A percentile compares a stretch with the other conserved stretches of the same genome.
Conservation (phyloP, 2,888 invertebrate genomes). For the Sericinus montela region DNA sequence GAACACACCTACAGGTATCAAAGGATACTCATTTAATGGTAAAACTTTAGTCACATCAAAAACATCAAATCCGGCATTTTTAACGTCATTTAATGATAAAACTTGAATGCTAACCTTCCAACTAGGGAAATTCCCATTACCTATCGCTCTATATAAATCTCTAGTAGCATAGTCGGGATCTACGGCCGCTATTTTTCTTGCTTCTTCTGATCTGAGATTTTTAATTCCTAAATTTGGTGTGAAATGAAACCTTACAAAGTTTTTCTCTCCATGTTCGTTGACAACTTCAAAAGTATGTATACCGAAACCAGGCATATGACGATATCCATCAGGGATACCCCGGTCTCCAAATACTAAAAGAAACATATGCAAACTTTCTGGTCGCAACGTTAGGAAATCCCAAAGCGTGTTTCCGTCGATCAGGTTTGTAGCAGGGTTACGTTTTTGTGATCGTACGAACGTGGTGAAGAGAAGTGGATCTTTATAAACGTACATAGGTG, state of each 20-base stretch:
- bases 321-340: conserved; percentile 92
- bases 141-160: conserved; percentile 92
- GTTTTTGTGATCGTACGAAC: conserved; percentile 94
- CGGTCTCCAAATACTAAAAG: conserved; percentile 91
- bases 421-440: conserved; percentile 92
- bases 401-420: conserved; percentile 94
- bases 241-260: conserved; percentile 93
- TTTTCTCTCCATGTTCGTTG: conserved; percentile 82
- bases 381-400: conserved; percentile 92
- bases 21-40: conserved; percentile 86
- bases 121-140: conserved; percentile 82
- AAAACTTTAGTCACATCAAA: conserved; percentile 95
- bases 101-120: conserved; percentile 90
- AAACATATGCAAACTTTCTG: conserved; percentile 90
- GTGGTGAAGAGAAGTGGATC: conserved; percentile 93
- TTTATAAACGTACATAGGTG: conserved; percentile 92
- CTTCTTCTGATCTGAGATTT: conserved; percentile 82
- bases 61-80: conserved; percentile 87
- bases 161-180: conserved; percentile 92
- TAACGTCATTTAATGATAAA: conserved; percentile 89
- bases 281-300: conserved; percentile 93
- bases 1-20: conserved; percentile 89
- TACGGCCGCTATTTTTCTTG: conserved; percentile 60
- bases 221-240: conserved; percentile 92
- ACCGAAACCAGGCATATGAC: conserved; percentile 95